Evolutionary conservation across 2,113 vertebrate species (phyloP), one percentile per base, ranked within the genome.

Genomic region (Pseudopipra pipra): DNA sequence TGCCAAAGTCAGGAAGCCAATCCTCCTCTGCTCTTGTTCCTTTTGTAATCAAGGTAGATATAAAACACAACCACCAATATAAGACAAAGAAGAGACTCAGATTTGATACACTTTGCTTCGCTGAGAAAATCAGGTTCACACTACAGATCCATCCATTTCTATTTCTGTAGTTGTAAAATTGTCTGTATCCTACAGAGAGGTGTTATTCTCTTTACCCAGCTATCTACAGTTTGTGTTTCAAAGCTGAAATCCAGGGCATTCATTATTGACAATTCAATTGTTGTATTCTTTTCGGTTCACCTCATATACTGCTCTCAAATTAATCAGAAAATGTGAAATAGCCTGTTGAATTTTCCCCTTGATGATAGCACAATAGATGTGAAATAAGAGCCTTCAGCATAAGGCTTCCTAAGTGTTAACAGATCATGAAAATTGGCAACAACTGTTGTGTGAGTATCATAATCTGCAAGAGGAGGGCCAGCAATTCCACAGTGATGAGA

Each of bases 341-440:
- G 80, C 39, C 66, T 56, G 62, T 81, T 95, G 87, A 84, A 90
- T 95, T 96, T 97, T 95, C 68, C 80, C 87, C 77, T 97, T 88
- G 85, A 91, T 92, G 89, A 75, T 91, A 55, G 52, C 74, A 96
- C 96, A 98, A 96, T 97, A 92, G 86, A 79, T 74, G 71, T 77
- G 96, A 95, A 96, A 97, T 95, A 94, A 93, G 83, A 96, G 85
- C 90, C 71, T 95, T 89, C 86, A 95, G 85, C 77, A 55, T 94
- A 89, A 94, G 93, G 83, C 95, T 97, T 96, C 95, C 91, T 96
- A 94, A 97, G 96, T 96, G 96, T 96, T 98, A 98, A 97, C 97
- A 97, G 97, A 96, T 98, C 94, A 14, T 96, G 96, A 98, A 98
- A 98, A 97, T 95, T 97, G 96, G 96, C 95, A 97, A 86, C 98